Percentiles rank a stretch among this genome's conserved stretches.
These are phyloP conservation scores for Solen grandis DNA, from an alignment of 1,140 invertebrate genomes.

Conservation along the genomic window DNA sequence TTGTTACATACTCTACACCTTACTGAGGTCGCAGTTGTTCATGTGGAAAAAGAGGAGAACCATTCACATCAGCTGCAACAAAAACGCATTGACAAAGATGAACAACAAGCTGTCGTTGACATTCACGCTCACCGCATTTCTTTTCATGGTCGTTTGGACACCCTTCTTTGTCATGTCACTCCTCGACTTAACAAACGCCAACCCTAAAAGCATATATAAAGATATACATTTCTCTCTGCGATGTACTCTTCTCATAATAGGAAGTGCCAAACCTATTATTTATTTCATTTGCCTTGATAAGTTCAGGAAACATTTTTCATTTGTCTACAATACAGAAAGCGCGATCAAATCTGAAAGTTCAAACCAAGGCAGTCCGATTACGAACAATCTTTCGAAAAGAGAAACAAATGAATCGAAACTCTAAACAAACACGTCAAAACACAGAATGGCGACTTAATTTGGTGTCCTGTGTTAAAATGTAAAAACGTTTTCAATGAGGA, in stretches of 20 bases:
- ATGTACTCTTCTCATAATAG: slow-evolving; percentile 39
- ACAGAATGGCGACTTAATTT: too few relatives aligned
- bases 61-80: slow-evolving; percentile 3
- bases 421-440: too few relatives aligned
- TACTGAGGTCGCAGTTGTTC: neutral
- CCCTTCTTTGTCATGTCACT: slow-evolving; percentile 38
- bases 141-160: slow-evolving; percentile 31
- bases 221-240: slow-evolving; percentile 34
- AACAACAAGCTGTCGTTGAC: slow-evolving; percentile 19
- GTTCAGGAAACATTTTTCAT: slow-evolving; percentile 22
- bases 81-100: slow-evolving; percentile 8
- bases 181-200: slow-evolving; percentile 1
- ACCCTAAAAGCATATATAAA: neutral
- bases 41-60: slow-evolving; percentile 6
- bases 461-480: too few relatives aligned
- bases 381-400: too few relatives aligned
- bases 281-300: slow-evolving; percentile 33
- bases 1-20: neutral
- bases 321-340: neutral
- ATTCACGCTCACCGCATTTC: slow-evolving; percentile 2
- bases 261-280: slow-evolving; percentile 39
- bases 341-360: too few relatives aligned
- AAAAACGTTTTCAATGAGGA: too few relatives aligned
- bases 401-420: too few relatives aligned
- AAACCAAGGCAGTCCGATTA: too few relatives aligned